Conservation (phyloP, 2,113 vertebrate genomes). For the Eudyptes chrysolophus region DNA sequence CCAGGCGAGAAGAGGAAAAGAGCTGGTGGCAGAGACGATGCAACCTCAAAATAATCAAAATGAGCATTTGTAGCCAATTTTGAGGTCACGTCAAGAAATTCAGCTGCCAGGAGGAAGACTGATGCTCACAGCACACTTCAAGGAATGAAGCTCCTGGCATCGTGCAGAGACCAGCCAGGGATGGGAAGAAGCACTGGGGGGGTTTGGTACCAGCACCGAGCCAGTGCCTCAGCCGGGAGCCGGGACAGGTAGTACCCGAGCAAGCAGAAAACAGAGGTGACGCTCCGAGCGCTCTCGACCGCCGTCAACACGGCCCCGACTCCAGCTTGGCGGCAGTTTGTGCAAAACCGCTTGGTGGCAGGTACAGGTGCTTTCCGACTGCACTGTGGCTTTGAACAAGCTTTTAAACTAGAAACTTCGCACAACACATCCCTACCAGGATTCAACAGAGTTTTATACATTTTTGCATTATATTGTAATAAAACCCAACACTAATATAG, state of each 20-base stretch:
- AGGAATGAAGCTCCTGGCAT: not conserved
- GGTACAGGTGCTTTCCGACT: not conserved
- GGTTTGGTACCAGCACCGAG: accelerated
- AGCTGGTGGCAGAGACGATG: not conserved
- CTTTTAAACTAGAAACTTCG: accelerated
- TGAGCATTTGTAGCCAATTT: accelerated
- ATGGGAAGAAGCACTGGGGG: not conserved
- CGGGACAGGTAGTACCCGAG: accelerated
- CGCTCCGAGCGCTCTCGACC: accelerated
- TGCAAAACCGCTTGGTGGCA: not conserved
- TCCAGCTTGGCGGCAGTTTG: not conserved
- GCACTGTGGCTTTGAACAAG: not conserved
- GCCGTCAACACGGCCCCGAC: accelerated
- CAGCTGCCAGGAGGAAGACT: not conserved
- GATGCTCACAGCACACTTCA: not conserved
- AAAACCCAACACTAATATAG: not conserved
- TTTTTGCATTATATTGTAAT: not conserved
- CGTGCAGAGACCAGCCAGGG: not conserved
- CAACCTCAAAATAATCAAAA: not conserved
- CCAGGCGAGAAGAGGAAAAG: not conserved
- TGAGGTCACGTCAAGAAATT: not conserved
- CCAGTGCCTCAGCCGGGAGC: accelerated
- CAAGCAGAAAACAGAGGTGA: not conserved
- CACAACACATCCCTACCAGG: not conserved
- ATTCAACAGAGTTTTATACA: not conserved